Evolutionary conservation across 2,888 invertebrate species (phyloP).

Genomic region (Drosophila rellima): DNA sequence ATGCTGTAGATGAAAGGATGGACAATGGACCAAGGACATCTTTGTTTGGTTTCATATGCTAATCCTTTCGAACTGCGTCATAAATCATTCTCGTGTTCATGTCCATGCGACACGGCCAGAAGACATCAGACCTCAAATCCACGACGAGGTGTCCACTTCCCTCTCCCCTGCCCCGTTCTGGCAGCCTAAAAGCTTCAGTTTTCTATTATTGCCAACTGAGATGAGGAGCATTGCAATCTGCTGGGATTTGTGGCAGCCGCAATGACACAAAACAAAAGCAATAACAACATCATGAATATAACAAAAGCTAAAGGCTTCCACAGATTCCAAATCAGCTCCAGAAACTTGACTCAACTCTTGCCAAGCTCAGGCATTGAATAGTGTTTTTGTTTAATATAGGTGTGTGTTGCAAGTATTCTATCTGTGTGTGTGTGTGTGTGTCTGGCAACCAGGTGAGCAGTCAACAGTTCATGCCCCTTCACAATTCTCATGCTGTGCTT

Average conservation of each 20-base stretch:
- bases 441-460: constrained; percentile 60
- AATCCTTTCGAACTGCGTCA: constrained; percentile 72
- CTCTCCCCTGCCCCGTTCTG: not conserved
- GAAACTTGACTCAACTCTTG: constrained; percentile 16
- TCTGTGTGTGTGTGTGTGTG: constrained; percentile 16
- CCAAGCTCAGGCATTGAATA: constrained; percentile 43
- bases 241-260: constrained; percentile 57
- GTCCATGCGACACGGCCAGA: constrained; percentile 14
- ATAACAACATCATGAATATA: constrained; percentile 75
- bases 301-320: constrained; percentile 41
- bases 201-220: constrained; percentile 60
- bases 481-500: constrained; percentile 19
- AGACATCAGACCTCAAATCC: constrained; percentile 8
- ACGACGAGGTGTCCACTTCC: not conserved
- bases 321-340: not conserved
- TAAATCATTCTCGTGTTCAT: constrained; percentile 63
- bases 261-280: constrained; percentile 56
- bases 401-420: constrained; percentile 20
- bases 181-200: constrained; percentile 63
- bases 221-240: constrained; percentile 54
- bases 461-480: constrained; percentile 57
- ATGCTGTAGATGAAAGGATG: constrained; percentile 21
- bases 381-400: constrained; percentile 53
- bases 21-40: constrained; percentile 59
- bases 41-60: constrained; percentile 79